Evolutionary conservation across 1,140 invertebrate genomes (phyloP), one percentile per base, ranked within the genome.

Genomic region (Rhizoglyphus robini): DNA sequence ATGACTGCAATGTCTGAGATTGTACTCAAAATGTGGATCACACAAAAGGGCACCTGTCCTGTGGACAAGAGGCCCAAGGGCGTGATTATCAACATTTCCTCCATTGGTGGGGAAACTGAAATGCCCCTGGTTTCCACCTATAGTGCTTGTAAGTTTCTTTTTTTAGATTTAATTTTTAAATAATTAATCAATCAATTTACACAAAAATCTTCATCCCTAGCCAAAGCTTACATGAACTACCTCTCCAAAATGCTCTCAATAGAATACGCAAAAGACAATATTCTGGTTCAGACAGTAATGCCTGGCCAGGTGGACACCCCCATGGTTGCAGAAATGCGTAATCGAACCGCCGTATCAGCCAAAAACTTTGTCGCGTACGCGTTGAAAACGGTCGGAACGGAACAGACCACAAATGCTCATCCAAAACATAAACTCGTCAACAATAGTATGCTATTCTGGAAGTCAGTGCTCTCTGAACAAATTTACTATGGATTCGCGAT

Each of bases 241-340:
- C 85, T 96, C 63, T 86, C 86, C 27, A 81, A 82, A 30, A 86
- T 90, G 72, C 77, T 95, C 25, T 79, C 83, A 3, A 81, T 81
- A 11, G 90, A 96, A 75, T 92, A 90, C 69, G 76, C 75, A 18
- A 80, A 81, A 4, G 80, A 82, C 64, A 90, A 90, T 3, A 84
- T 96, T 1, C 83, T 84, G 63, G 66, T 78, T 36, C 77, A 96
- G 78, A 87, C 86, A 72, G 78, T 95, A 1, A 74, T 86, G 57
- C 91, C 92, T 0, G 89, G 87, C 25, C 90, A 87, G 70, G 90
- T 96, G 0, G 88, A 88, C 5, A 91, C 90, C 0, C 95, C 94
- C 70, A 88, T 96, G 49, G 27, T 11, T 20, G 27, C n/a, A 5
- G 23, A 23, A 29, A 23, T 29, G 49, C 49, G 8, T 13, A 23